Base-by-base conservation (phyloP, 2,888 invertebrate species). In the Lithosia quadra region DNA sequence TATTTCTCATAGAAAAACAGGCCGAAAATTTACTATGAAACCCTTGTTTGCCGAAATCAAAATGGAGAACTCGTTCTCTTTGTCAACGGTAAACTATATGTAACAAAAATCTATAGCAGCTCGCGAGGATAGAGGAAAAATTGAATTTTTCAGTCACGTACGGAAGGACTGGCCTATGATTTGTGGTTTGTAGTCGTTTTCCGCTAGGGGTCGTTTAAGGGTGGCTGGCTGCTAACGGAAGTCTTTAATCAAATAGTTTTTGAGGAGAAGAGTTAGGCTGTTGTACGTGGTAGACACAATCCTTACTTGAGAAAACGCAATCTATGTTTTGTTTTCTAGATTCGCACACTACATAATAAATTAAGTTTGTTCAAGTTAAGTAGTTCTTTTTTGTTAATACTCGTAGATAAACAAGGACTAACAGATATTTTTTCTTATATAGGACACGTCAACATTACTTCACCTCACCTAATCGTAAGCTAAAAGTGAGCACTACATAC, bases 101-200 rank as follows among this genome's bases (percentile, higher is more conserved):
- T 66, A 61, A 43, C 21, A 15, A 67, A 36, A 55, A 56, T 53
- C 39, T 66, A 49, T 66, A 62, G 71, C 61, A 74, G 56, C 60
- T 66, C 56, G 61, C 64, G 36, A 60, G 72, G 56, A 80, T 58
- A 65, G 65, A 68, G 49, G 43, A 53, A 70, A 77, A 67, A 70
- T 74, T 62, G 53, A n/a, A 69, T 70, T 67, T 72, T 72, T 79
- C 56, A 58, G 80, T 80, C 77, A 80, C 72, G 80, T 80, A 64
- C 68, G 28, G 64, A 65, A 65, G 43, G 59, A 65, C 71, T 22
- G 21, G 18, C 34, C 13, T 24, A 68, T 77, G 63, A 78, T 77
- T 74, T 78, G 75, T 70, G 65, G 57, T 77, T 74, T 78, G 75
- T 70, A 63, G 57, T 24, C 10, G n/a, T 66, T 78, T 78, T 67